These are phyloP conservation scores for Sciurus carolinensis DNA, from an alignment of 2,797 vertebrate genomes.

Conservation along the genomic window DNA sequence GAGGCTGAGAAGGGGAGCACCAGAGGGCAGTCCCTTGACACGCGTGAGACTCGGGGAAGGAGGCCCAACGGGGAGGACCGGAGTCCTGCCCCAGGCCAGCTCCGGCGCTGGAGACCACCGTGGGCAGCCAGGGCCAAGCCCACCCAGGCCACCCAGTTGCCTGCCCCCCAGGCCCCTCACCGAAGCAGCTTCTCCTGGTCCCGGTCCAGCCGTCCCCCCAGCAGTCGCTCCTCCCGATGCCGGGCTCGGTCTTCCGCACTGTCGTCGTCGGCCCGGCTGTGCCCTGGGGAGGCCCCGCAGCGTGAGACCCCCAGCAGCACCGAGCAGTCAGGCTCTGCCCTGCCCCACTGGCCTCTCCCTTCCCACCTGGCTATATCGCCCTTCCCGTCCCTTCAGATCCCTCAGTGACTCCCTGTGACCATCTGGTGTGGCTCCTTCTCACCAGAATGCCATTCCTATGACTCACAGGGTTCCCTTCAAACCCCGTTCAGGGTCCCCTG, in stretches of 20 bases:
- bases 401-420: neutral
- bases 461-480: neutral
- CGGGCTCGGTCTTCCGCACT: slow-evolving; percentile 92
- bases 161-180: slow-evolving; percentile 86
- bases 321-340: neutral
- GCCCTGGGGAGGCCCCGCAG: slow-evolving; percentile 83
- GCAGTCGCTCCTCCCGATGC: slow-evolving; percentile 94
- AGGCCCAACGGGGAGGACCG: accelerated
- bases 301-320: neutral
- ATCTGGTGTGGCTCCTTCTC: accelerated
- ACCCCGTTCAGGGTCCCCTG: neutral
- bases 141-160: accelerated
- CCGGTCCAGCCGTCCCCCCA: slow-evolving; percentile 94
- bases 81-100: accelerated
- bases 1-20: too few relatives aligned
- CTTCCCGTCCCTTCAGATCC: neutral
- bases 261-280: slow-evolving; percentile 92
- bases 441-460: too few relatives aligned
- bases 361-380: too few relatives aligned
- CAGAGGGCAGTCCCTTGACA: too few relatives aligned
- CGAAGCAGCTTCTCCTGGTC: slow-evolving; percentile 98
- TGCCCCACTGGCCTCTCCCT: neutral
- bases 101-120: neutral
- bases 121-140: accelerated
- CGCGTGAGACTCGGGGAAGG: too few relatives aligned